Base-by-base conservation (phyloP, 2,888 invertebrate genomes). In the Chydorus sphaericus region DNA sequence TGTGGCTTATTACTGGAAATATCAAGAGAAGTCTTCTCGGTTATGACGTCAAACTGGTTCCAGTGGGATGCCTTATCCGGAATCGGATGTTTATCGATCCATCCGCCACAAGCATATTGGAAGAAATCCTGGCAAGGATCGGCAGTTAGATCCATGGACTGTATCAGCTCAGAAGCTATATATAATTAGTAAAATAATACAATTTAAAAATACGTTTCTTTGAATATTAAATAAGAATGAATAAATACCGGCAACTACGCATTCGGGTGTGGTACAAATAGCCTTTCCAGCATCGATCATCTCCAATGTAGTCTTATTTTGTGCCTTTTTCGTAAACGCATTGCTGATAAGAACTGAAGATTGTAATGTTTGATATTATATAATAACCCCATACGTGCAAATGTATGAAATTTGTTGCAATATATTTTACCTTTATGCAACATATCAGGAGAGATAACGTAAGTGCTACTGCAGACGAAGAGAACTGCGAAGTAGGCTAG, bases 31-130 rank as follows among this genome's bases (percentile, higher is more conserved):
- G 54, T 75, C 74, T 62, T 81, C 80, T 48, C 79, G 67, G 1
- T n/a, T n/a, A 82, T 70, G 58, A 70, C 67, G 31, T 77, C 77
- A 55, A 80, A 69, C 67, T 79, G 79, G 66, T 80, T 81, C 80
- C 80, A 69, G 16, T 63, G 64, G 31, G 60, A 63, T 56, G 59
- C 62, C 6, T 61, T 62, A 18, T 64, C 65, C 3, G 70, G 68
- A 54, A 70, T 64, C 0, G 70, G 71, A 61, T 73, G 64, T 10
- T 66, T 62, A 44, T 67, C 66, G 59, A 68, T 65, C 64, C 72
- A 73, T 57, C 72, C 70, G 1, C 74, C 73, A 58, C 74, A 74
- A 3, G 71, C 64, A 60, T 67, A 74, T 61, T 72, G 67, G 61
- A 71, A 74, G 61, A 74, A 74, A 61, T 74, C 67, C 3, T 70